phyloP scores from a whole-genome alignment of 2,888 invertebrate species.

The Conchocele bisecta region DNA sequence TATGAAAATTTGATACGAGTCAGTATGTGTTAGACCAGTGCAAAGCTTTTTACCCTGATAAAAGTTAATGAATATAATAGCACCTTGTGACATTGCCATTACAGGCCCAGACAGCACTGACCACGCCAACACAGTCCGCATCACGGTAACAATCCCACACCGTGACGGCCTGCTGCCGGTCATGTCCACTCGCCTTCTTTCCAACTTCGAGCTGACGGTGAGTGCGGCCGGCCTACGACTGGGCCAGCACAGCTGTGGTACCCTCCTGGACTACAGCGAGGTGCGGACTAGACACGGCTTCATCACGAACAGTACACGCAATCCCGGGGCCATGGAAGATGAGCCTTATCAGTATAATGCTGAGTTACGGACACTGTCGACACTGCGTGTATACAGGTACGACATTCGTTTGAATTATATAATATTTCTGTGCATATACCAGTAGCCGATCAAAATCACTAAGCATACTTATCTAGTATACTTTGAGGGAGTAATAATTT shows the following conservation, averaged over 20 bases:
- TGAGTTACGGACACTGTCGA: slow-evolving; percentile 67
- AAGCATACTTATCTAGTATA: too few relatives aligned
- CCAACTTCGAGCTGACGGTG: slow-evolving; percentile 81
- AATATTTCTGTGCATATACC: too few relatives aligned
- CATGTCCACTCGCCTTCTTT: slow-evolving; percentile 79
- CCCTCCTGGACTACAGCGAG: slow-evolving; percentile 78
- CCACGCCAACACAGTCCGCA: slow-evolving; percentile 78
- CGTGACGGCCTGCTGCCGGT: slow-evolving; percentile 82
- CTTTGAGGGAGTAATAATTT: too few relatives aligned
- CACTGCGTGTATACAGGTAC: slow-evolving; percentile 81
- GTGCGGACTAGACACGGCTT: slow-evolving; percentile 74
- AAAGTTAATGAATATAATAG: too few relatives aligned
- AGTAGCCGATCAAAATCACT: too few relatives aligned
- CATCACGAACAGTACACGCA: slow-evolving; percentile 75
- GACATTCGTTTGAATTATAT: slow-evolving; percentile 2
- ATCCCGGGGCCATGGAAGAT: slow-evolving; percentile 69
- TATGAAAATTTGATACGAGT: too few relatives aligned
- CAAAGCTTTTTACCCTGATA: too few relatives aligned
- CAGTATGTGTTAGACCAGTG: too few relatives aligned
- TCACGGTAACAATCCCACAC: slow-evolving; percentile 81
- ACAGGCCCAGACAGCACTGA: slow-evolving; percentile 76
- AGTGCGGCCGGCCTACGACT: slow-evolving; percentile 79
- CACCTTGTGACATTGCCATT: too few relatives aligned
- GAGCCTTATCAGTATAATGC: slow-evolving; percentile 79
- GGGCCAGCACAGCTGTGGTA: slow-evolving; percentile 81